phyloP scores from a whole-genome alignment of 2,797 vertebrate species.

The Gila robusta region DNA sequence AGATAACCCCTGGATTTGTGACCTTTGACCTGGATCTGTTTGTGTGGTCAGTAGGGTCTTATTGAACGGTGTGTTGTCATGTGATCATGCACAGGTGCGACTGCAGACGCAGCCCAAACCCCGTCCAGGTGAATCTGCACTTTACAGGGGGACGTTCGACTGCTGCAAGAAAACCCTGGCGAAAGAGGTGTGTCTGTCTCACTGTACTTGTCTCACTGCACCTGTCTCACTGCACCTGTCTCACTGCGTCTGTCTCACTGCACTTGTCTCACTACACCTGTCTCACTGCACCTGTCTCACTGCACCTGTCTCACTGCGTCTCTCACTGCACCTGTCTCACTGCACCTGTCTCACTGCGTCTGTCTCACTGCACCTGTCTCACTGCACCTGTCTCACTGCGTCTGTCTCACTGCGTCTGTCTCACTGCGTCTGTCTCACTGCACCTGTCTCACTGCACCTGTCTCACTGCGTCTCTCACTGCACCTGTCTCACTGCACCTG shows the following conservation, averaged over 20 bases:
- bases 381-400: neutral
- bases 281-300: neutral
- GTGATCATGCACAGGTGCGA: constrained; percentile 82
- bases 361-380: neutral
- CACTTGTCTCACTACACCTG: rapidly evolving
- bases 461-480: neutral
- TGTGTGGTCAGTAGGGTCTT: neutral
- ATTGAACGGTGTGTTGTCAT: neutral
- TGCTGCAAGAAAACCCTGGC: constrained; percentile 93
- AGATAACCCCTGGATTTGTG: neutral
- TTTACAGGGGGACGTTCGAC: constrained; percentile 92
- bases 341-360: rapidly evolving
- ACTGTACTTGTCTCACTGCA: neutral
- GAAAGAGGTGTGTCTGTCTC: constrained; percentile 83
- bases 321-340: neutral
- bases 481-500: neutral
- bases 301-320: rapidly evolving
- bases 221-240: neutral
- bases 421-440: neutral
- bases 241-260: too few relatives aligned
- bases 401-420: neutral
- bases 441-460: rapidly evolving
- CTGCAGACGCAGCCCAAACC: constrained; percentile 92
- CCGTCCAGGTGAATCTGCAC: constrained; percentile 80
- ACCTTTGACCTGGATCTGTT: constrained; percentile 67